Evolutionary conservation across 2,888 invertebrate species (phyloP).

Genomic region (Drosophila pullipes): DNA sequence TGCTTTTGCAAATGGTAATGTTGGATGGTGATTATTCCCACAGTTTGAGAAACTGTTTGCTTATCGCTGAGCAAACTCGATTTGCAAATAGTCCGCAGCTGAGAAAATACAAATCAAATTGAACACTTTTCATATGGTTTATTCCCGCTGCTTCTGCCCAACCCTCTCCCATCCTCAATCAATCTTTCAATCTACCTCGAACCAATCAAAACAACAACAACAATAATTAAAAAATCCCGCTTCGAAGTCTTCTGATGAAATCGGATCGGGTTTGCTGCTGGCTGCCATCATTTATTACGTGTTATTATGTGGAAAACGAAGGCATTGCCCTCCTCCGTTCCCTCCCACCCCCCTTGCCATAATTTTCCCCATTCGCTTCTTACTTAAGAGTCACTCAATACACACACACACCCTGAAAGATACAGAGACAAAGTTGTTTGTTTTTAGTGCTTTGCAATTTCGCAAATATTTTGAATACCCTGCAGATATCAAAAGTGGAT

Average conservation of each 20-base stretch:
- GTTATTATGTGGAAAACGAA: constrained; percentile 19
- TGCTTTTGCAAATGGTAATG: neutral
- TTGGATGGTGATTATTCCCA: constrained; percentile 11
- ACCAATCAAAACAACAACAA: constrained; percentile 29
- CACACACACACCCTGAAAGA: neutral
- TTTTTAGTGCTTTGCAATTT: constrained; percentile 46
- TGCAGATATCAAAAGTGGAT: neutral
- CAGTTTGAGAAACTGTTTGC: constrained; percentile 19
- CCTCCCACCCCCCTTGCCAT: neutral
- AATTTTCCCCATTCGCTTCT: neutral
- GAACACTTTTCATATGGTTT: constrained; percentile 35
- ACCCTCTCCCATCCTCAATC: constrained; percentile 7
- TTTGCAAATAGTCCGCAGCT: constrained; percentile 39
- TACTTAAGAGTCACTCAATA: constrained; percentile 27
- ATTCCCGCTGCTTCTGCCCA: neutral
- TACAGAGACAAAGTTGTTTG: constrained; percentile 8
- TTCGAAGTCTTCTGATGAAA: constrained; percentile 31
- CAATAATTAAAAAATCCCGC: constrained; percentile 1
- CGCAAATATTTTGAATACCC: constrained; percentile 34
- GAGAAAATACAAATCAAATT: constrained; percentile 25
- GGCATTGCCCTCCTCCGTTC: neutral
- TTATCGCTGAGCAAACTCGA: constrained; percentile 33
- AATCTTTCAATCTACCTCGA: constrained; percentile 4
- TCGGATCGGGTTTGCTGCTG: constrained; percentile 9
- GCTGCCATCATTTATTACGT: constrained; percentile 30